Evolutionary conservation across 1,140 invertebrate species (phyloP), one percentile per base, ranked within the genome.

Genomic region (Conopomorpha cramerella): DNA sequence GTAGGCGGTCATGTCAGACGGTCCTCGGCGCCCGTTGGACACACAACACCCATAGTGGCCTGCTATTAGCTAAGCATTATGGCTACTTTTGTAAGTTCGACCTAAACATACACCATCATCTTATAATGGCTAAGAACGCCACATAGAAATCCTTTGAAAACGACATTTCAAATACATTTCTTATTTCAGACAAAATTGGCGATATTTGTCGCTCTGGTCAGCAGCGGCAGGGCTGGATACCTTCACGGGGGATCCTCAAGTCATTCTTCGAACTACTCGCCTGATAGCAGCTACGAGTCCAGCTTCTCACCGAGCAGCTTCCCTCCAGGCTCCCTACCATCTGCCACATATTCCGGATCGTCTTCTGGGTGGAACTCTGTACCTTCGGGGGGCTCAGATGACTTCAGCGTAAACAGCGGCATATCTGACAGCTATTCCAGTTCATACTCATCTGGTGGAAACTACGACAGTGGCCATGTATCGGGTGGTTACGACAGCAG

Each of bases 21-120:
- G 65, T 67, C 59, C 64, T 54, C 54, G 40, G 36, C 39, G 57
- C 51, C 65, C 60, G 65, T 68, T 50, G 55, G 45, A 43, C 55
- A 53, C 49, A 34, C 59, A 35, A 71, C 65, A 65, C 51, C 4
- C 13, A 11, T 27, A 44, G 66, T 71, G 45, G 66, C 66, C 66
- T 63, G 71, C 71, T 64, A 55, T 70, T 76, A 76, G 71, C 71
- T 76, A 70, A 55, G 55, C 50, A 49, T 45, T 43, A 76, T 76
- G 71, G 66, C 71, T 70, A 55, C 66, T 48, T 56, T 63, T 60
- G 71, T 74, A 46, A 74, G 67, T 72, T 53, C n/a, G n/a, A n/a
- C n/a, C n/a, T n/a, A n/a, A n/a, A n/a, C n/a, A n/a, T n/a, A n/a
- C n/a, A n/a, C n/a, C n/a, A n/a, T n/a, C n/a, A n/a, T n/a, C n/a